Base-by-base conservation (phyloP, 2,113 vertebrate species). In the Capreolus pygargus region DNA sequence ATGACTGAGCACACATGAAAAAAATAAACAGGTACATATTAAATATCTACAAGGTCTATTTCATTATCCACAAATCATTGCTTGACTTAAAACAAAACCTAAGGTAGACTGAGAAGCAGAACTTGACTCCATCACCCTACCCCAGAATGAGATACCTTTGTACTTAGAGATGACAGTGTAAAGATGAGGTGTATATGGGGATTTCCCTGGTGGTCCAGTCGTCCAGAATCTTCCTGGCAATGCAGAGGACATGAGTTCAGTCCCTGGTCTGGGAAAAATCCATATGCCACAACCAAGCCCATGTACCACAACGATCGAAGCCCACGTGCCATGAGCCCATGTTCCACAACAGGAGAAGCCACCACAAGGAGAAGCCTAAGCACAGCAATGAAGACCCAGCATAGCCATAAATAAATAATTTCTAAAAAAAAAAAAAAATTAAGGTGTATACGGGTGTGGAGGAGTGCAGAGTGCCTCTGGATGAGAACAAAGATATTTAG, bases 401-500 rank as follows among this genome's bases (percentile, higher is more conserved):
- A 43, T 7, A 27, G 36, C 0, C 0, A 76, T 76, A 3, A 70
- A 14, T 27, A 76, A 43, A 43, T 43, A 74, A 74, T 25, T 76
- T 25, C 23, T 39, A 1, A 23, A 70, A 39, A 74, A 23, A 70
- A 23, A 57, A 70, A 43, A 43, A 74, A n/a, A 39, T 21, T 7
- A 0, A 54, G 43, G 13, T 52, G 11, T 13, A 16, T 5, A 12
- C 16, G 43, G 14, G 11, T 0, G 5, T 2, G 14, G 12, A 12
- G 39, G 36, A 47, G 10, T 39, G 19, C 13, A 83, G 33, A 30
- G 11, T 39, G 3, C 5, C 43, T 55, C 19, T 74, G 33, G 6
- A 79, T 58, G 60, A 94, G 33, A 79, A 39, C 15, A 52, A 83
- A 70, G 3, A 33, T 52, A 28, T 33, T 87, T 17, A 33, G 4